These are phyloP conservation scores for Tanytarsus gracilentus DNA, from an alignment of 2,888 invertebrate genomes.

Conservation along the genomic window DNA sequence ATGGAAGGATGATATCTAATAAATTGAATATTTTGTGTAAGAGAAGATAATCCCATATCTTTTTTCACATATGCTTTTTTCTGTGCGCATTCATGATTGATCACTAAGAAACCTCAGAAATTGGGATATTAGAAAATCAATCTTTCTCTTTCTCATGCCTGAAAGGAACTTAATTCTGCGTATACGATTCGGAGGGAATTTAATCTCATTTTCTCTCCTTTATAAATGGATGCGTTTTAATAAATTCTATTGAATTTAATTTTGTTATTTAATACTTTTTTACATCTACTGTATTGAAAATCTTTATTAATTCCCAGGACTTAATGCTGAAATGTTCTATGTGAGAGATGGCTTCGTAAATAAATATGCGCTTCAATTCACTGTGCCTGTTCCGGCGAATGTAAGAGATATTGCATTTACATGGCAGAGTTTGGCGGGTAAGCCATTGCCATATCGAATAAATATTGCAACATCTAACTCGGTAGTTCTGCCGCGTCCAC, in stretches of 20 bases:
- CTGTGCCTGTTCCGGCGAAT: conserved; percentile 76
- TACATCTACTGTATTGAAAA: background rate
- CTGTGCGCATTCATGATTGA: conserved; percentile 14
- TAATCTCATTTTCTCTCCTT: conserved; percentile 1
- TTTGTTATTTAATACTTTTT: conserved; percentile 12
- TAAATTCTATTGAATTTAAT: background rate
- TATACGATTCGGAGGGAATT: background rate
- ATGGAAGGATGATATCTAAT: background rate
- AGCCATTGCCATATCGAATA: conserved; percentile 73
- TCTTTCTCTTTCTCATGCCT: conserved; percentile 4
- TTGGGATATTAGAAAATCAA: conserved; percentile 26
- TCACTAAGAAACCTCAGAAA: conserved; percentile 24
- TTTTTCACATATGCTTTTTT: background rate
- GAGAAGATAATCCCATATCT: conserved; percentile 22
- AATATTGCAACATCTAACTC: conserved; percentile 66
- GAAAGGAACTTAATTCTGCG: background rate
- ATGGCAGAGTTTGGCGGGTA: conserved; percentile 79
- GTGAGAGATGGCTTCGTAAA: conserved; percentile 85
- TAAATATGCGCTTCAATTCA: conserved; percentile 81
- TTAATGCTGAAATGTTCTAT: conserved; percentile 81
- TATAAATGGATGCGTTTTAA: conserved; percentile 9
- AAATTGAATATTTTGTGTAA: conserved; percentile 1
- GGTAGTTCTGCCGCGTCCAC: conserved; percentile 65
- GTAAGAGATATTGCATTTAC: conserved; percentile 81
- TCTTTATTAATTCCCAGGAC: conserved; percentile 51